Base-by-base conservation (phyloP, 2,888 invertebrate species). In the Agrochola circellaris region DNA sequence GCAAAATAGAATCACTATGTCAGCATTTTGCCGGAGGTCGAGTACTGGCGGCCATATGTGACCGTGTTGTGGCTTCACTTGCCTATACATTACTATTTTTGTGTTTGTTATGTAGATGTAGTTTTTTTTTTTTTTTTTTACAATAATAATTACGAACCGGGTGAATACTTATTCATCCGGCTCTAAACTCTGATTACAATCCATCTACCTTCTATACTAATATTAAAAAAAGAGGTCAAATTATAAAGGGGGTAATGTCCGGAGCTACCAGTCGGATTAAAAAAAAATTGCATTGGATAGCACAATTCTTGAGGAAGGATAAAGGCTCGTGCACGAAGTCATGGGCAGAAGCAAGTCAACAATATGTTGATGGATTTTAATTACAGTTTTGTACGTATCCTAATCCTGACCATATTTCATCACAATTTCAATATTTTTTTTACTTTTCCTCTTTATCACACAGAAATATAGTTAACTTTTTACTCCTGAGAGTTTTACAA, bases 1-100 rank as follows among this genome's bases (percentile, higher is more conserved):
- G 85, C 90, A 88, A 91, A 92, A 93, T 90, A 89, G 89, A 91
- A 90, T 90, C 86, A 83, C 83, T 89, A 88, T 83, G 92, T 93
- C 93, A 93, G 93, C 93, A 83, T 90, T 92, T 87, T 83, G 79
- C 72, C 82, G 77, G 90, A 90, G 91, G 91, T 88, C 89, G 89
- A 89, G 85, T 82, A 78, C 85, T 86, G 84, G 56, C 85, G 86
- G 88, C 87, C 93, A 93, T 91, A 92, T 93, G 93, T 89, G 91
- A 83, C 92, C 90, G 84, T 87, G 88, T 88, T 90, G 85, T 89
- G 86, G 79, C 79, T 84, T 82, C 77, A 67, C 81, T 77, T 81
- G 79, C 81, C 76, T 81, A 58, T 73, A 71, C 15, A 51, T 58
- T 20, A 0, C 51, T 76, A 30, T 72, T 66, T 66, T 42, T n/a